Evolutionary conservation across 1,140 invertebrate species (phyloP).

Genomic region (Calliphora vicina): DNA sequence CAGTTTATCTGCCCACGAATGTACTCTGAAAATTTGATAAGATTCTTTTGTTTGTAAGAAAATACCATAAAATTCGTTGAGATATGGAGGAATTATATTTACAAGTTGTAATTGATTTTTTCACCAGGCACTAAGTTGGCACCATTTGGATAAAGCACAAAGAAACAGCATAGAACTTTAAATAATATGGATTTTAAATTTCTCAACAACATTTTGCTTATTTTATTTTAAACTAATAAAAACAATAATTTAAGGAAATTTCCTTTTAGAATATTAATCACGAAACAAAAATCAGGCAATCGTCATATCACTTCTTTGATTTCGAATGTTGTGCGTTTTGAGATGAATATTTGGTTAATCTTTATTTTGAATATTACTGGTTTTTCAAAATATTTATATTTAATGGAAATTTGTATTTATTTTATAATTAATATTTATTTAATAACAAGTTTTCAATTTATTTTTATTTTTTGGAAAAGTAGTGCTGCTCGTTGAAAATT

Average conservation of each 20-base stretch:
- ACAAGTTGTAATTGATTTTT: slow-evolving; percentile 62
- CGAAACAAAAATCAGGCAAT: background rate
- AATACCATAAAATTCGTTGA: too few relatives aligned
- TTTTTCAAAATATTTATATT: slow-evolving; percentile 13
- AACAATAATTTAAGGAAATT: too few relatives aligned
- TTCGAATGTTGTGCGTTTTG: background rate
- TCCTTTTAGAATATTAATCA: background rate
- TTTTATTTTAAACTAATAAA: background rate
- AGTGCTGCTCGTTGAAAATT: slow-evolving; percentile 12
- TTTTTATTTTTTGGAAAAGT: slow-evolving; percentile 11
- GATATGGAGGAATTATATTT: too few relatives aligned
- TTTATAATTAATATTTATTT: background rate
- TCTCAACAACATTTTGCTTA: slow-evolving; percentile 4
- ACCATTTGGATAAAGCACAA: slow-evolving; percentile 38
- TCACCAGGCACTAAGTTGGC: slow-evolving; percentile 44
- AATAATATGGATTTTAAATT: background rate
- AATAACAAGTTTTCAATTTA: background rate
- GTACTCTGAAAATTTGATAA: slow-evolving; percentile 66
- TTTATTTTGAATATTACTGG: background rate
- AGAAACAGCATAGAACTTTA: slow-evolving; percentile 34
- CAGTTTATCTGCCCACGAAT: slow-evolving; percentile 76
- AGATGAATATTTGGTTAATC: background rate
- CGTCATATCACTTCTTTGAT: background rate
- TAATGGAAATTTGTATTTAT: background rate
- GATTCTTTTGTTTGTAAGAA: background rate